Evolutionary conservation across 1,140 invertebrate genomes (phyloP).

Genomic region (Papilio dardanus): DNA sequence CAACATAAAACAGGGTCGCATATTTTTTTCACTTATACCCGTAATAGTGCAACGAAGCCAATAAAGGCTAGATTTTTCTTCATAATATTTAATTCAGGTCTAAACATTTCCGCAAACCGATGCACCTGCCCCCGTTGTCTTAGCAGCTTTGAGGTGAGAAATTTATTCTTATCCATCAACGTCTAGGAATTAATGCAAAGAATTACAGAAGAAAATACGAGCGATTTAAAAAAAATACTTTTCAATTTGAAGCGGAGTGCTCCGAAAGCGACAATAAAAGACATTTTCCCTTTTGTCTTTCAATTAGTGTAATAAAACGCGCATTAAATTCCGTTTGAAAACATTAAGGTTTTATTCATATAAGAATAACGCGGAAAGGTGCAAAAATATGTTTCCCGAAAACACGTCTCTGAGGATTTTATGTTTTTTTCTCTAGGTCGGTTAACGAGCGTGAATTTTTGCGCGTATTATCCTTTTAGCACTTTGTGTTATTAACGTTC

Average conservation of each 20-base stretch:
- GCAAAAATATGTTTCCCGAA: constrained; percentile 33
- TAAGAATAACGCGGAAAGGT: constrained; percentile 31
- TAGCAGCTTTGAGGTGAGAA: no score
- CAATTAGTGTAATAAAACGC: not conserved
- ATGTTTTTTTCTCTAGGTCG: constrained; percentile 64
- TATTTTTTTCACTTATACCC: not conserved
- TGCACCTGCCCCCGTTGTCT: no score
- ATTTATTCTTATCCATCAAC: not conserved
- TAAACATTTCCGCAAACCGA: no score
- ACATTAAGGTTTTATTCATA: constrained; percentile 22
- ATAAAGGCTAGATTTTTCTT: no score
- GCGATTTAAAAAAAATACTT: not conserved
- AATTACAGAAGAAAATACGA: not conserved
- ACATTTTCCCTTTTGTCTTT: not conserved
- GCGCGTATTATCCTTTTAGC: constrained; percentile 78
- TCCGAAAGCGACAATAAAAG: not conserved
- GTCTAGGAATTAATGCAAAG: not conserved
- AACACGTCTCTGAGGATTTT: constrained; percentile 41
- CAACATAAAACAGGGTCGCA: not conserved
- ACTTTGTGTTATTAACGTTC: constrained; percentile 71
- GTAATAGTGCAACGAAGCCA: not conserved
- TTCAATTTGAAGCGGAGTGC: not conserved
- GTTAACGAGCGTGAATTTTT: constrained; percentile 72
- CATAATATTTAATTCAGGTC: no score
- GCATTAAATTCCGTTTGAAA: constrained; percentile 1